Percentiles rank a stretch among this genome's conserved stretches.
phyloP scores from a whole-genome alignment of 2,113 vertebrate genomes.

The Scortum barcoo region DNA sequence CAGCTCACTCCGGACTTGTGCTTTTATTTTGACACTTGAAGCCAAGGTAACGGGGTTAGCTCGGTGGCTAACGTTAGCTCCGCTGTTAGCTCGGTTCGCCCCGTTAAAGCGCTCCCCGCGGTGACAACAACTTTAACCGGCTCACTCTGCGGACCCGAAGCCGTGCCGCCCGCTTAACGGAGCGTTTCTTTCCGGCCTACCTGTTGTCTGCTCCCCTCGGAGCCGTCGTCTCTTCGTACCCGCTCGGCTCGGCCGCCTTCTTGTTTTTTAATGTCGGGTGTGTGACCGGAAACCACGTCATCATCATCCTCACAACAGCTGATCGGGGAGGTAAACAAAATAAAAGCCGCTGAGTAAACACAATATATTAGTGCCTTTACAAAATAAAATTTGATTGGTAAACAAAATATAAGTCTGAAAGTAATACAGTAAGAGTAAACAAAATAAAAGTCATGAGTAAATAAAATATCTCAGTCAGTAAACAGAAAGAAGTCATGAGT shows the following conservation, averaged over 20 bases:
- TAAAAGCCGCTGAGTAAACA: too few relatives aligned
- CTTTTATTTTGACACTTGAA: slow-evolving; percentile 21
- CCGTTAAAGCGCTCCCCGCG: neutral
- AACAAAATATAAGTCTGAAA: too few relatives aligned
- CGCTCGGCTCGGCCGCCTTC: slow-evolving; percentile 20
- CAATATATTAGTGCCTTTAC: too few relatives aligned
- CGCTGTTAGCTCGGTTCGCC: neutral
- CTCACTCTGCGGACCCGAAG: accelerated
- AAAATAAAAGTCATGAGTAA: too few relatives aligned
- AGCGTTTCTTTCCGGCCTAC: neutral
- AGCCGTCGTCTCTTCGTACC: slow-evolving; percentile 11
- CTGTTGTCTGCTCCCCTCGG: slow-evolving; percentile 26
- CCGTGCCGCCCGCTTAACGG: accelerated
- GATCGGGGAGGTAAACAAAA: neutral
- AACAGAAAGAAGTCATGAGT: too few relatives aligned
- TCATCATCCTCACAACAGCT: slow-evolving; percentile 44
- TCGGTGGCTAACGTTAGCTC: slow-evolving; percentile 54
- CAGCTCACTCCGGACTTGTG: accelerated
- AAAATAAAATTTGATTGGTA: too few relatives aligned
- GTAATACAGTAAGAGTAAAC: too few relatives aligned
- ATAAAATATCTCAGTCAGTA: too few relatives aligned
- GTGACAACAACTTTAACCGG: slow-evolving; percentile 17
- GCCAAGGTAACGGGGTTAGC: slow-evolving; percentile 38
- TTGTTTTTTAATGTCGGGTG: slow-evolving; percentile 73
- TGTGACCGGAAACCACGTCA: slow-evolving; percentile 77